Evolutionary conservation across 2,888 invertebrate species (phyloP).

Genomic region (Cosmia trapezina): DNA sequence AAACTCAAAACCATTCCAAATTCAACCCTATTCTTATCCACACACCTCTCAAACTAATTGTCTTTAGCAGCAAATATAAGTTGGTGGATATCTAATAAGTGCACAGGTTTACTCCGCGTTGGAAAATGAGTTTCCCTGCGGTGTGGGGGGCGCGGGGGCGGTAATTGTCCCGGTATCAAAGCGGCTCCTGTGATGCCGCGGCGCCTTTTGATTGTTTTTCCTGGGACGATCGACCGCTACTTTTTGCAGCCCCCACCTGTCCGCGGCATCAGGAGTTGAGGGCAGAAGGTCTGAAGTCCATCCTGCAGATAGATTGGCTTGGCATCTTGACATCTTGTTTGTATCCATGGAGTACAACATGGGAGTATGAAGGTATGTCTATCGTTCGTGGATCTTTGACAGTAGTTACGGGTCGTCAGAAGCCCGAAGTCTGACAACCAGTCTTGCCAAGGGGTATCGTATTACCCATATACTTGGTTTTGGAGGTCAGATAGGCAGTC

Average conservation of each 20-base stretch:
- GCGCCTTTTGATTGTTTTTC: conserved; percentile 89
- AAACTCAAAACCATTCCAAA: conserved; percentile 49
- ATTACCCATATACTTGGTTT: no score
- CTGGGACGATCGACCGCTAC: conserved; percentile 74
- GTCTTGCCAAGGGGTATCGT: no score
- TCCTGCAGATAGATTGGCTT: not conserved
- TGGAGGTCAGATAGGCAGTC: no score
- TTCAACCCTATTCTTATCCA: conserved; percentile 52
- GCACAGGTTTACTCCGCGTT: conserved; percentile 85
- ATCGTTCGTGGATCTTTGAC: no score
- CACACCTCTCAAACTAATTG: conserved; percentile 15
- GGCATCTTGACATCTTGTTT: not conserved
- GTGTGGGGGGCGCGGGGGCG: conserved; percentile 68
- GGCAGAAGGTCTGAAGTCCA: conserved; percentile 40
- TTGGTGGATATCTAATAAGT: conserved; percentile 83
- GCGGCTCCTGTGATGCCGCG: conserved; percentile 82
- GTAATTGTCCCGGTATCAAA: conserved; percentile 86
- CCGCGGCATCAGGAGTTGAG: conserved; percentile 68
- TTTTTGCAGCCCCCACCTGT: conserved; percentile 80
- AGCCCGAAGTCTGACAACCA: no score
- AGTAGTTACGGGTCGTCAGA: no score
- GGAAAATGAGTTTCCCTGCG: conserved; percentile 89
- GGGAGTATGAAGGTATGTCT: no score
- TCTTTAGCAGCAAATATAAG: conserved; percentile 30
- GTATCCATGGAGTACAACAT: no score